A percentile compares a stretch with the other conserved stretches of the same genome.
These are phyloP conservation scores for Paradoxurus hermaphroditus DNA, from an alignment of 2,113 vertebrate species.

Conservation along the genomic window DNA sequence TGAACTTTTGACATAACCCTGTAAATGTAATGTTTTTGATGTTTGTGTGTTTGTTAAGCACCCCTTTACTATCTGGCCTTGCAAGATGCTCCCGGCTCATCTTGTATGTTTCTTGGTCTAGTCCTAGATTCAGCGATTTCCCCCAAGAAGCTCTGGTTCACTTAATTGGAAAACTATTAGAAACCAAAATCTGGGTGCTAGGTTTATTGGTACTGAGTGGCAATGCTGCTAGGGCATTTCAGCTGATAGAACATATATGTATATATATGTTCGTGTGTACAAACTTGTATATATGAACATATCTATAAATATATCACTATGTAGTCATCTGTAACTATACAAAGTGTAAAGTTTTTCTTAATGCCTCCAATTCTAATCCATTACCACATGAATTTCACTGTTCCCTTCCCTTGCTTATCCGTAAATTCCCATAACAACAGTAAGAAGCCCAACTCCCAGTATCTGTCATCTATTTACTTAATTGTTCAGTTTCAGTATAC, in stretches of 20 bases:
- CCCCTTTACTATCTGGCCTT: neutral
- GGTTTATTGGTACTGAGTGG: neutral
- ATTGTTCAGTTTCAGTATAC: neutral
- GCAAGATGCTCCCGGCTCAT: neutral
- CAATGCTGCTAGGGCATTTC: neutral
- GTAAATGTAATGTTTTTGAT: neutral
- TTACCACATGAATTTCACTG: neutral
- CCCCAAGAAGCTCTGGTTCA: neutral
- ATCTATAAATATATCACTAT: neutral
- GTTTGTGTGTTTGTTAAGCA: neutral
- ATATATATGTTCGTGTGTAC: too few relatives aligned
- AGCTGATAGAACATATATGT: neutral
- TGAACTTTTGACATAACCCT: neutral
- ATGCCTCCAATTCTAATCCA: neutral
- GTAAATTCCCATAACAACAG: neutral
- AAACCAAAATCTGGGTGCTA: neutral
- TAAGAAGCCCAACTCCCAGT: neutral
- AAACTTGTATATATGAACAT: neutral
- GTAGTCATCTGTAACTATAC: neutral
- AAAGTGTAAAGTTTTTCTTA: neutral
- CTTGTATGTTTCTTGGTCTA: neutral
- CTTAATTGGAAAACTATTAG: neutral
- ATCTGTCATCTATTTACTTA: neutral
- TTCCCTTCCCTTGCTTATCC: neutral
- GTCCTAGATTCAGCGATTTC: neutral